These are phyloP conservation scores for Meghimatium bilineatum DNA, from an alignment of 2,888 invertebrate genomes.

Conservation along the genomic window DNA sequence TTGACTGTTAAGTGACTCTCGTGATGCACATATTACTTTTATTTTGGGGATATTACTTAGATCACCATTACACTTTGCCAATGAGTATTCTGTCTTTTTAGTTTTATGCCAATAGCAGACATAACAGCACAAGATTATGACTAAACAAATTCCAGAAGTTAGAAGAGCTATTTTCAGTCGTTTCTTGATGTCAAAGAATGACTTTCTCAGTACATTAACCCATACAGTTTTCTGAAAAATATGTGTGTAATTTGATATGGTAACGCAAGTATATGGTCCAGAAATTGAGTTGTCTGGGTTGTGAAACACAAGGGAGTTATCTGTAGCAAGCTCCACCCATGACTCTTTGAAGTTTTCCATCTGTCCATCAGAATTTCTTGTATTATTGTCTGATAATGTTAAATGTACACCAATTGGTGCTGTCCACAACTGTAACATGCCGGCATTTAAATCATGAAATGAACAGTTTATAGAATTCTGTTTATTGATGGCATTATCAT, in stretches of 20 bases:
- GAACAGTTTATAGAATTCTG: conserved; percentile 7
- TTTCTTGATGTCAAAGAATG: neutral
- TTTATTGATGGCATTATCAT: neutral
- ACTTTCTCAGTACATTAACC: conserved; percentile 16
- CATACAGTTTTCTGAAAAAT: conserved; percentile 19
- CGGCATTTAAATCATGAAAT: neutral
- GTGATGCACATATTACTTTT: neutral
- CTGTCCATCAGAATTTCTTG: neutral
- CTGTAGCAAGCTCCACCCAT: conserved; percentile 28
- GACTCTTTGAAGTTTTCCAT: neutral
- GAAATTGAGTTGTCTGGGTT: conserved; percentile 11
- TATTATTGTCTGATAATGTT: neutral
- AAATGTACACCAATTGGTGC: conserved; percentile 12
- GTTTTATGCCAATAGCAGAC: neutral
- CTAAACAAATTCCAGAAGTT: neutral
- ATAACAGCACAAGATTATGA: neutral
- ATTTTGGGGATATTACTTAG: neutral
- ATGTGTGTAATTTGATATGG: neutral
- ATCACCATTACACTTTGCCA: neutral
- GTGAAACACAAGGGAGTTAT: conserved; percentile 13
- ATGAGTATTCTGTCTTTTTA: neutral
- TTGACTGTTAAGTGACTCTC: neutral
- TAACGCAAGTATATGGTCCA: conserved; percentile 10
- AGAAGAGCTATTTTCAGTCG: conserved; percentile 2
- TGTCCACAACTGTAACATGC: neutral